A percentile compares a stretch with the other conserved stretches of the same genome.
Conservation (phyloP, 2,888 invertebrate genomes). For the Alloscopus bannaensis region DNA sequence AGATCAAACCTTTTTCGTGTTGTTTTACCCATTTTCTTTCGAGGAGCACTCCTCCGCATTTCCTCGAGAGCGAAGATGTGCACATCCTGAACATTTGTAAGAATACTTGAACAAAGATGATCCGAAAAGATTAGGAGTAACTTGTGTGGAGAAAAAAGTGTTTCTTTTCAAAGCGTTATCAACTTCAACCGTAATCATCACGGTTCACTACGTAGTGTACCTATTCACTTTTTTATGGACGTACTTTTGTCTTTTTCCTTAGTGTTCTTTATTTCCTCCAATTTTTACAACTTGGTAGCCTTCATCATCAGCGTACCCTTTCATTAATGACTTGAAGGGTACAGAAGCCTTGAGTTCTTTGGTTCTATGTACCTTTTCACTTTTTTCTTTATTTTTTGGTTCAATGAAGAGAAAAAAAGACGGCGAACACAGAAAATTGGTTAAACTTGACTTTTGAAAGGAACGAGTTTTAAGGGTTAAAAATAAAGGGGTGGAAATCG, state of each 20-base stretch:
- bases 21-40: not conserved
- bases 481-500: conserved; percentile 12
- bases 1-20: conserved; percentile 10
- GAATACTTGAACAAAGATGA: conserved; percentile 23
- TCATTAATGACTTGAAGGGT: conserved; percentile 49
- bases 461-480: conserved; percentile 41
- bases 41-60: conserved; percentile 8
- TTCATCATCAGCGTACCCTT: conserved; percentile 29
- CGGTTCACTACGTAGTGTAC: not conserved
- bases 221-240: no score
- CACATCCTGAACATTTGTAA: conserved; percentile 51
- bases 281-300: conserved; percentile 30
- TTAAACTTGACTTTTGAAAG: conserved; percentile 39
- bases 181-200: conserved; percentile 4
- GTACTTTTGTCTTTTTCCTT: no score
- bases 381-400: conserved; percentile 17
- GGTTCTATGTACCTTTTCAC: conserved; percentile 9
- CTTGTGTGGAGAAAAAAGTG: conserved; percentile 4
- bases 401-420: conserved; percentile 18
- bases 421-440: no score
- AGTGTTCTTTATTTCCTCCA: conserved; percentile 20
- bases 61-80: conserved; percentile 49
- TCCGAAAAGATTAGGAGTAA: conserved; percentile 45
- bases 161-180: not conserved
- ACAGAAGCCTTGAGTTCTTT: conserved; percentile 5